phyloP scores from a whole-genome alignment of 2,797 vertebrate genomes.

The Propithecus perrieri region DNA sequence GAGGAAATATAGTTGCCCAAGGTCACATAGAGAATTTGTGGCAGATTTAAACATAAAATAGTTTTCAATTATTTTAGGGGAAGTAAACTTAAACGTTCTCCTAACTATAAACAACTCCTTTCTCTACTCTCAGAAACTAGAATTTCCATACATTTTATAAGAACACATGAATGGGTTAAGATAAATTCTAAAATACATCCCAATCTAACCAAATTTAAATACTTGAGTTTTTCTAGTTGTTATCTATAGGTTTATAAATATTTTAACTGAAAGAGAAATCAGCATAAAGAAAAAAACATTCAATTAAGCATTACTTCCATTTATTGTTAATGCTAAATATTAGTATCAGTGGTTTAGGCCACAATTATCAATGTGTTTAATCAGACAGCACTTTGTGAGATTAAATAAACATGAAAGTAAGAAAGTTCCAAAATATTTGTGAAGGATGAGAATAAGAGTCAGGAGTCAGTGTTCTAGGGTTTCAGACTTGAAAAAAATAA shows the following conservation, averaged over 20 bases:
- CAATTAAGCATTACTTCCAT: neutral
- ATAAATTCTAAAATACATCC: neutral
- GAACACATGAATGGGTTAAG: neutral
- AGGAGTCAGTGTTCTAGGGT: neutral
- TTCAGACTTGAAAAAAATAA: slow-evolving; percentile 39
- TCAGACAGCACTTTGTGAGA: neutral
- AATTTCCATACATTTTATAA: neutral
- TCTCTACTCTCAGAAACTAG: neutral
- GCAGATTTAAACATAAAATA: neutral
- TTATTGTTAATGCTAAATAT: neutral
- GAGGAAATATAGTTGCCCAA: neutral
- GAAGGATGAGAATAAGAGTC: neutral
- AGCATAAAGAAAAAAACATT: neutral
- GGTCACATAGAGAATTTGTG: neutral
- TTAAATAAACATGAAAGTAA: slow-evolving; percentile 43
- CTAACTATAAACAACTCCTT: neutral
- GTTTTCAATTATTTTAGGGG: neutral
- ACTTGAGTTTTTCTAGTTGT: neutral
- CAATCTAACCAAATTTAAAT: neutral
- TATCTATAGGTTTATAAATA: neutral
- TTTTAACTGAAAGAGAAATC: neutral
- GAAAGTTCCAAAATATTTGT: slow-evolving; percentile 30
- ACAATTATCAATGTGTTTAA: neutral
- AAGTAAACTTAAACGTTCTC: neutral
- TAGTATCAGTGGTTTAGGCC: neutral